Conservation (phyloP, 92 coral and sea anemone species). For the Palythoa heliodiscus region DNA sequence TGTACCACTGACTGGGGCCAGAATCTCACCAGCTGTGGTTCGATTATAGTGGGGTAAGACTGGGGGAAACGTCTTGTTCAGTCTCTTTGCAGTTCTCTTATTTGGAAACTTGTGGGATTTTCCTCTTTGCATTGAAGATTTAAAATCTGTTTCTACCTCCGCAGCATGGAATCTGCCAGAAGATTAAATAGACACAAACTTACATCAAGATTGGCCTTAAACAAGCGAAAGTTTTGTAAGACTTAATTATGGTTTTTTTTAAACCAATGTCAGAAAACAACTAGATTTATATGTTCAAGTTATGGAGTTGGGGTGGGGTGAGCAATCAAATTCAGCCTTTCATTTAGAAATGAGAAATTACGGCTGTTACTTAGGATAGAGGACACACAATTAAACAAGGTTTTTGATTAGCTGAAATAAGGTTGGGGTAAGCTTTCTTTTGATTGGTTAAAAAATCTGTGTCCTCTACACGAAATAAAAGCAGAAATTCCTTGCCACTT, state of each 20-base stretch:
- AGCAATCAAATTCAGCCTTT: no score
- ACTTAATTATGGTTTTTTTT: not conserved
- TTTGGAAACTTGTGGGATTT: constrained; percentile 3
- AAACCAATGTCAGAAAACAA: not conserved
- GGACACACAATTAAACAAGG: no score
- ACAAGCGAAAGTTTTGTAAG: not conserved
- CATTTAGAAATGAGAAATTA: no score
- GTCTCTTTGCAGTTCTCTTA: constrained; percentile 36
- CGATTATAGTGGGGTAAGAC: constrained; percentile 7
- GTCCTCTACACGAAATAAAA: no score
- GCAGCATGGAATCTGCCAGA: constrained; percentile 12
- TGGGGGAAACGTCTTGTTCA: constrained; percentile 69
- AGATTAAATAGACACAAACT: not conserved
- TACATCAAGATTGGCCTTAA: not conserved
- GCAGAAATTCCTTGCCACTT: no score
- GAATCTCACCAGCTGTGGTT: constrained; percentile 31
- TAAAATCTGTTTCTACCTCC: not conserved
- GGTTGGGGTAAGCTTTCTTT: no score
- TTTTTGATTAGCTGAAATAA: no score
- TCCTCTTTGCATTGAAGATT: not conserved
- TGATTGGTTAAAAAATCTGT: no score
- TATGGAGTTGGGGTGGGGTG: no score
- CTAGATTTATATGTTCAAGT: no score
- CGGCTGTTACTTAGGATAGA: no score
- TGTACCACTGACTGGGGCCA: no score